Evolutionary conservation across 2,888 invertebrate genomes (phyloP).

Genomic region (Netelia virgata): DNA sequence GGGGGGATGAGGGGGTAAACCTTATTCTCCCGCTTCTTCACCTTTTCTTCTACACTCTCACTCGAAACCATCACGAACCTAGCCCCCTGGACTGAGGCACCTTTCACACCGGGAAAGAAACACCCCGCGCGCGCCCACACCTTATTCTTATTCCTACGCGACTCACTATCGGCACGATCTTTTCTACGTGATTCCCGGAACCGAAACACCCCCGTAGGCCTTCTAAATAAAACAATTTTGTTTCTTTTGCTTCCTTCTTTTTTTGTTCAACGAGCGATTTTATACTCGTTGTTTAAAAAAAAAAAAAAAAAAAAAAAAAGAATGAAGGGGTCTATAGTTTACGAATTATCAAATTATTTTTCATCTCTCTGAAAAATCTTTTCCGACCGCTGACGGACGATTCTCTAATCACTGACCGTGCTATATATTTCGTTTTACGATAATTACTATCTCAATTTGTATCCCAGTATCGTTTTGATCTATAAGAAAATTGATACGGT

Average conservation of each 20-base stretch:
- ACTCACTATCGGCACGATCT: constrained; percentile 15
- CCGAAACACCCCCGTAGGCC: not conserved
- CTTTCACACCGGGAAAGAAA: constrained; percentile 38
- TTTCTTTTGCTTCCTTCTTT: not conserved
- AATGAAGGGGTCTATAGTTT: too few species aligned
- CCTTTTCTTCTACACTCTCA: constrained; percentile 41
- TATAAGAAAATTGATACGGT: too few species aligned
- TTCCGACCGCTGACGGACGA: too few species aligned
- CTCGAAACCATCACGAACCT: constrained; percentile 34
- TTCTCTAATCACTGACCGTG: too few species aligned
- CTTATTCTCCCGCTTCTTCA: constrained; percentile 44
- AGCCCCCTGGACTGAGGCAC: constrained; percentile 12
- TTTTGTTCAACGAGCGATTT: too few species aligned
- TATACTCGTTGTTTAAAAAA: not conserved
- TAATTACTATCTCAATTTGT: too few species aligned
- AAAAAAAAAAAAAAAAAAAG: not conserved
- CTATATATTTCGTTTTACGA: too few species aligned
- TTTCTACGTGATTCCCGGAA: constrained; percentile 12
- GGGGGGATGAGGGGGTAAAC: not conserved
- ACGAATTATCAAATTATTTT: too few species aligned
- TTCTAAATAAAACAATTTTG: not conserved
- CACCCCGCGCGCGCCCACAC: constrained; percentile 11
- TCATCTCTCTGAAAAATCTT: too few species aligned
- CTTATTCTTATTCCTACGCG: constrained; percentile 6
- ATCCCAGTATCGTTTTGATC: too few species aligned